Conservation (phyloP, 2,797 vertebrate genomes). For the Leucoraja ocellata region DNA sequence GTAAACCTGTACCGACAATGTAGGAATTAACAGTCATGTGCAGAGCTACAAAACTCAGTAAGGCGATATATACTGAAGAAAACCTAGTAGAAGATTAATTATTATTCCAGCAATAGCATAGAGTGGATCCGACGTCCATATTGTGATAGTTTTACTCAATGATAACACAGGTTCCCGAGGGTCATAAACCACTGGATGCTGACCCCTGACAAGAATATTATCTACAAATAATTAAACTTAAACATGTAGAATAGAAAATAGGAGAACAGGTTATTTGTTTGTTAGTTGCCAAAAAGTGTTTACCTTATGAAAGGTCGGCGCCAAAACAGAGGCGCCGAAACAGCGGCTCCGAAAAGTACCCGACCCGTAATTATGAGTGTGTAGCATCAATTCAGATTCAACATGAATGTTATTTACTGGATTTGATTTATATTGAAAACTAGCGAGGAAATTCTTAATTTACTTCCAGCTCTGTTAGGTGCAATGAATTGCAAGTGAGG, state of each 20-base stretch:
- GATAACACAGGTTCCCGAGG: not conserved
- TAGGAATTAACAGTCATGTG: too few species aligned
- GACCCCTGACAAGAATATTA: too few species aligned
- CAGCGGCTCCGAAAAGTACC: too few species aligned
- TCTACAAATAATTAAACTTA: too few species aligned
- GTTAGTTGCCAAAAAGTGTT: too few species aligned
- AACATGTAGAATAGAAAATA: too few species aligned
- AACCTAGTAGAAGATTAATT: not conserved
- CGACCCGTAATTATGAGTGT: not conserved
- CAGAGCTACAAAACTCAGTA: not conserved
- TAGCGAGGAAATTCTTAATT: not conserved
- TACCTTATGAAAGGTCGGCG: too few species aligned
- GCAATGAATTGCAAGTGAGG: not conserved
- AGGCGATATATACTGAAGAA: not conserved
- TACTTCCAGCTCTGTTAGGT: not conserved
- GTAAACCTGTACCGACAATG: too few species aligned
- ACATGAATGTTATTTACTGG: not conserved
- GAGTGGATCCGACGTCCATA: not conserved
- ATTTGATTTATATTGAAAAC: not conserved
- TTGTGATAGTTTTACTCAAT: not conserved
- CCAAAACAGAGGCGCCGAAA: too few species aligned
- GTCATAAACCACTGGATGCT: not conserved
- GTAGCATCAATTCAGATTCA: not conserved
- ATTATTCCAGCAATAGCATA: not conserved
- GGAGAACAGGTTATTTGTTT: too few species aligned